A percentile compares a stretch with the other conserved stretches of the same genome.
Evolutionary conservation across 2,113 vertebrate genomes (phyloP).

Genomic region (Rostratula benghalensis): DNA sequence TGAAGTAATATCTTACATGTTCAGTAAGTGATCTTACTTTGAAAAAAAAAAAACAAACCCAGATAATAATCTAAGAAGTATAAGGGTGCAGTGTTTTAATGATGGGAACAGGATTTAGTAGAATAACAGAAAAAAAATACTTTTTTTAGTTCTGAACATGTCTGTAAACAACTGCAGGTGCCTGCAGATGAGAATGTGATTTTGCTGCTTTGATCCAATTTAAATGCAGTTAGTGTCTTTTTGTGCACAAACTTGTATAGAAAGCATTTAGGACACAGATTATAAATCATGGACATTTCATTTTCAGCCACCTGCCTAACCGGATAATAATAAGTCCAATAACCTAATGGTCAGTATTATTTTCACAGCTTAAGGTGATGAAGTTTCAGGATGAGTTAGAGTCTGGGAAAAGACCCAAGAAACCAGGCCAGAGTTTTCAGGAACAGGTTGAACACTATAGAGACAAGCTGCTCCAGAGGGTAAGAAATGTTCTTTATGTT

Average conservation of each 20-base stretch:
- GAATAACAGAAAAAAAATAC: background rate
- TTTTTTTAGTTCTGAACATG: constrained; percentile 8
- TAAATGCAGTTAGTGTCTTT: background rate
- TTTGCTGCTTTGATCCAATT: constrained; percentile 15
- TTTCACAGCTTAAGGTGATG: constrained; percentile 95
- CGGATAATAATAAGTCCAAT: background rate
- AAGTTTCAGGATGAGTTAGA: constrained; percentile 99
- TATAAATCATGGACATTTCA: background rate
- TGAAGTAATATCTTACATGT: background rate
- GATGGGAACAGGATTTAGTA: background rate
- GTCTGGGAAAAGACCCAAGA: constrained; percentile 96
- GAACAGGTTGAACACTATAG: constrained; percentile 98
- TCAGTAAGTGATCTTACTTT: background rate
- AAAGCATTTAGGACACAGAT: background rate
- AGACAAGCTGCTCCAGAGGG: constrained; percentile 96
- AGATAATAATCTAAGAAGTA: background rate
- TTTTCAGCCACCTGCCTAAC: constrained; percentile 28
- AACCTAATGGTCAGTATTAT: constrained; percentile 61
- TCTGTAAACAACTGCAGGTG: constrained; percentile 36
- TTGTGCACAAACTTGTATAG: background rate
- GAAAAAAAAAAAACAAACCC: background rate
- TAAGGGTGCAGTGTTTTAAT: background rate
- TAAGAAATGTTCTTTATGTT: constrained; percentile 71
- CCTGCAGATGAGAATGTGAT: background rate
- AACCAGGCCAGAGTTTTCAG: constrained; percentile 93